A percentile compares a stretch with the other conserved stretches of the same genome.
These are phyloP conservation scores for Calycopis cecrops DNA, from an alignment of 1,140 invertebrate species.

Conservation along the genomic window DNA sequence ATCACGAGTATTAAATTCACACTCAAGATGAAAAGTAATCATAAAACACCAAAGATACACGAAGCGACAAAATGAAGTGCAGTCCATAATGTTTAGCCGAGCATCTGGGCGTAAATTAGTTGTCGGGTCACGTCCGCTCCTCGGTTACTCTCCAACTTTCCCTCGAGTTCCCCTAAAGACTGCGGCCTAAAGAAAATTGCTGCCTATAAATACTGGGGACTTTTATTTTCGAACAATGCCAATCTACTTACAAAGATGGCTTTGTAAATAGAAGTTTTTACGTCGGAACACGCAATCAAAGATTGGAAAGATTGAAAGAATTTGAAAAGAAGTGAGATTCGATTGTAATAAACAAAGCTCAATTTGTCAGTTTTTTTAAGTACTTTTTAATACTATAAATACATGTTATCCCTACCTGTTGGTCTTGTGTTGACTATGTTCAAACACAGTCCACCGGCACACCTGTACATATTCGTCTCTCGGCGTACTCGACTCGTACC, in stretches of 20 bases:
- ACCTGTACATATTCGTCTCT: too few relatives aligned
- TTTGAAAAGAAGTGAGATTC: too few relatives aligned
- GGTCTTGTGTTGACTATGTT: too few relatives aligned
- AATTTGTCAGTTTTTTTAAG: too few relatives aligned
- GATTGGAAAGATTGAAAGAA: neutral
- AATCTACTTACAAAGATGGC: neutral
- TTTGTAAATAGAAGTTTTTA: neutral
- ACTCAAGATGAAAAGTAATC: conserved; percentile 4
- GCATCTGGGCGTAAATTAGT: conserved; percentile 36
- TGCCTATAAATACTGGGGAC: conserved; percentile 10
- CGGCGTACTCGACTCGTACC: too few relatives aligned
- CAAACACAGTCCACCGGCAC: too few relatives aligned
- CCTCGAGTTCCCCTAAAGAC: conserved; percentile 11
- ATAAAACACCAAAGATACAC: conserved; percentile 5
- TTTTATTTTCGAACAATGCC: conserved; percentile 8
- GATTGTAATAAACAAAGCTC: too few relatives aligned
- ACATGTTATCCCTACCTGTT: too few relatives aligned
- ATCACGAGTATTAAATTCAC: neutral
- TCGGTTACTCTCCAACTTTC: conserved; percentile 44
- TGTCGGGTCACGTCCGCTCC: conserved; percentile 43
- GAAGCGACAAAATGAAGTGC: neutral
- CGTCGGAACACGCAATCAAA: neutral
- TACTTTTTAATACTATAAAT: too few relatives aligned
- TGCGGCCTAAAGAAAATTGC: conserved; percentile 13
- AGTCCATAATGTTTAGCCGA: conserved; percentile 38